phyloP scores from a whole-genome alignment of 2,888 invertebrate species.

The Meiosimyza platycephala region DNA sequence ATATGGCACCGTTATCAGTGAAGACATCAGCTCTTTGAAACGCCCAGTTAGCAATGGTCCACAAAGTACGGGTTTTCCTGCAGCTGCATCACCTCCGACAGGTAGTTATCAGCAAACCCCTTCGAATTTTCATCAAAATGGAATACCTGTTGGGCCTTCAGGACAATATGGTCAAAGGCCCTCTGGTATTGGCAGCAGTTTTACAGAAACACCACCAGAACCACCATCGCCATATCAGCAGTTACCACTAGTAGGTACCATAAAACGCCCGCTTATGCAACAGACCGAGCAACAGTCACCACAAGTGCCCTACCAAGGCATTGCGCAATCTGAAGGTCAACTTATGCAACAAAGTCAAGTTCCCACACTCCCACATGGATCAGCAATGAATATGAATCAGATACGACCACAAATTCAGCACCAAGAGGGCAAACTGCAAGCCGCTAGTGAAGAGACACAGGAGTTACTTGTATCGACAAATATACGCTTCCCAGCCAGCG shows the following conservation, averaged over 20 bases:
- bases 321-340: constrained; percentile 38
- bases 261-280: constrained; percentile 41
- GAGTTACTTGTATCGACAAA: constrained; percentile 63
- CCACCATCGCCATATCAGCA: constrained; percentile 60
- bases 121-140: constrained; percentile 53
- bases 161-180: constrained; percentile 36
- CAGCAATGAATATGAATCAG: neutral
- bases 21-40: constrained; percentile 56
- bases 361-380: neutral
- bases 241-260: constrained; percentile 53
- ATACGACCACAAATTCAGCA: neutral
- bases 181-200: constrained; percentile 25
- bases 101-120: constrained; percentile 39
- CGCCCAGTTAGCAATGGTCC: constrained; percentile 47
- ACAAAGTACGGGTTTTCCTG: constrained; percentile 44
- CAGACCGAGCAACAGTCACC: constrained; percentile 7
- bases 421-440: neutral
- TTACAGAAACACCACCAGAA: constrained; percentile 52
- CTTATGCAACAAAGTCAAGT: constrained; percentile 38
- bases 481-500: constrained; percentile 63
- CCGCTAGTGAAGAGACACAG: constrained; percentile 53
- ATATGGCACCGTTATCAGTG: constrained; percentile 63
- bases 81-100: neutral
- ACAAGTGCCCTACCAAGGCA: no score
- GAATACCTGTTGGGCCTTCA: constrained; percentile 25